phyloP scores from a whole-genome alignment of 2,113 vertebrate genomes.

The Cygnus buccinator region DNA sequence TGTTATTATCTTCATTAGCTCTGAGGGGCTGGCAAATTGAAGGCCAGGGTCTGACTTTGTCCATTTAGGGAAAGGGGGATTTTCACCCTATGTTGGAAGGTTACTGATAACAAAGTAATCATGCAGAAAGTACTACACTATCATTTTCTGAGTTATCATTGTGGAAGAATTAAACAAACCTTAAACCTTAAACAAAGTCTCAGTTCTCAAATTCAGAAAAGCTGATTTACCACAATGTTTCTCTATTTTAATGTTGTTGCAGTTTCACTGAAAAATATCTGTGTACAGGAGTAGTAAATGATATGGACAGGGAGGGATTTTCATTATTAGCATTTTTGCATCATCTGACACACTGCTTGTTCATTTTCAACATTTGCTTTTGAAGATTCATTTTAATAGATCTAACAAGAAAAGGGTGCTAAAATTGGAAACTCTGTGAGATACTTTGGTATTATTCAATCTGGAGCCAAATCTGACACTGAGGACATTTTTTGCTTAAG shows the following conservation, averaged over 20 bases:
- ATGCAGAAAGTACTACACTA: background rate
- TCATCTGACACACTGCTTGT: background rate
- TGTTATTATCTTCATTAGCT: background rate
- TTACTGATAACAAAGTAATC: background rate
- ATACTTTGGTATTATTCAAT: background rate
- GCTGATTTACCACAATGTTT: background rate
- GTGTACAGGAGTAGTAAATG: background rate
- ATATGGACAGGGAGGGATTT: background rate
- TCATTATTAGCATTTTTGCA: slow-evolving; percentile 9
- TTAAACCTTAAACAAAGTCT: background rate
- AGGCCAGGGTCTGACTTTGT: background rate
- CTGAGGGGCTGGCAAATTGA: background rate
- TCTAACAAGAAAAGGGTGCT: slow-evolving; percentile 44
- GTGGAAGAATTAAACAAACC: background rate
- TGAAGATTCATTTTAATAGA: background rate
- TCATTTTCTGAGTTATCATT: background rate
- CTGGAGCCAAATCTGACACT: background rate
- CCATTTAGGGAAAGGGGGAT: background rate
- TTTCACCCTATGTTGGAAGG: background rate
- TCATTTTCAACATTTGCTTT: slow-evolving; percentile 3
- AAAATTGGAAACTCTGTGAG: slow-evolving; percentile 45
- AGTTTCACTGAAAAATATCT: background rate
- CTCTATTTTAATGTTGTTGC: background rate
- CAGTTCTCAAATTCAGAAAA: background rate
- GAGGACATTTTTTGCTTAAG: slow-evolving; percentile 47